Conservation (phyloP, 2,797 vertebrate genomes). For the Sylvilagus floridanus region DNA sequence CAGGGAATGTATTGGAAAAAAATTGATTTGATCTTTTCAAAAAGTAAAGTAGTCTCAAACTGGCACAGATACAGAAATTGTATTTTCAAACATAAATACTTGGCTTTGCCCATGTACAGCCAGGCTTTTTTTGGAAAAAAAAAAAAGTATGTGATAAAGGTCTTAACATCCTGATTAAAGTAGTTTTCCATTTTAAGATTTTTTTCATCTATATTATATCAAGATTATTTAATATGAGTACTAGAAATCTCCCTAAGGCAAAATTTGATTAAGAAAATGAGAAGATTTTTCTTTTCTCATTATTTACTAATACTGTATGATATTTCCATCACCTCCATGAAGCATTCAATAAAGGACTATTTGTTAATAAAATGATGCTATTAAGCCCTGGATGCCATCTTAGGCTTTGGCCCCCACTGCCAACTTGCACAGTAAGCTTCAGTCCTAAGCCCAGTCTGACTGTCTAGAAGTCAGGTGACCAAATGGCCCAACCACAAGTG, state of each 20-base stretch:
- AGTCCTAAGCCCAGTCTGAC: no score
- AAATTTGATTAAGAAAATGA: constrained; percentile 51
- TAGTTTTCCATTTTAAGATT: neutral
- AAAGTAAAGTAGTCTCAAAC: constrained; percentile 1
- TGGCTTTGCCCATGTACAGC: neutral
- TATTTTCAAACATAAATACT: neutral
- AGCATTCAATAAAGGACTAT: constrained; percentile 7
- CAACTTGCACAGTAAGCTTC: no score
- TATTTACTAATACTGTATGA: constrained; percentile 2
- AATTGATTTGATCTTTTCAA: constrained; percentile 23
- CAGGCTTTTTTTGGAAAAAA: neutral
- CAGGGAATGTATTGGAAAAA: neutral
- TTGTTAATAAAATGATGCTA: no score
- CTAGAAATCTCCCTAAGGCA: constrained; percentile 45
- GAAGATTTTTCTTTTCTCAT: constrained; percentile 36
- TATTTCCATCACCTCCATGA: constrained; percentile 37
- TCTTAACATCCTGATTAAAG: neutral
- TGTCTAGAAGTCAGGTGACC: no score
- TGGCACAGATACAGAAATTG: neutral
- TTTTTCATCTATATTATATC: constrained; percentile 42
- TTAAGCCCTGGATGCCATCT: no score
- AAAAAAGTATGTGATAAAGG: neutral
- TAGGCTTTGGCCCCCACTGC: no score
- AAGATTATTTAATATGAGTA: constrained; percentile 52
- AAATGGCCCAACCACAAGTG: no score